Conservation (phyloP, 2,797 vertebrate genomes). For the Ceryle rudis region DNA sequence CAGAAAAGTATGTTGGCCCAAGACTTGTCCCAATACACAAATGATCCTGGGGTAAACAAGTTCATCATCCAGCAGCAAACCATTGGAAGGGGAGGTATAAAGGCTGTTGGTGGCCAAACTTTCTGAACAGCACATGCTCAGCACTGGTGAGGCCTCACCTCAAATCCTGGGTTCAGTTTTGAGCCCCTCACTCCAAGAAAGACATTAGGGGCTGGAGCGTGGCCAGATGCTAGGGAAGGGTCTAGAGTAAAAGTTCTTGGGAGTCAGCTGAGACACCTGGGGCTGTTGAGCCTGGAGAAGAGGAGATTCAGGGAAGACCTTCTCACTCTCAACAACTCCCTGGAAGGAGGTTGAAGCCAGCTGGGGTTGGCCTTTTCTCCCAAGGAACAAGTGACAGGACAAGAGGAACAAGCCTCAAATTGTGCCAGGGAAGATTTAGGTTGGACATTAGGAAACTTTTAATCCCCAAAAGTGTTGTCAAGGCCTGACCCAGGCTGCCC, state of each 20-base stretch:
- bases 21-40: neutral
- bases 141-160: neutral
- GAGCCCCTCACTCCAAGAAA: neutral
- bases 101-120: neutral
- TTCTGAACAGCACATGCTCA: neutral
- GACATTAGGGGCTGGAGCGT: neutral
- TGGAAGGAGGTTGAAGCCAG: neutral
- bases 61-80: neutral
- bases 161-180: neutral
- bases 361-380: neutral
- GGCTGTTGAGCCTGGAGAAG: neutral
- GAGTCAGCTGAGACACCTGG: neutral
- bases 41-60: neutral
- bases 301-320: neutral
- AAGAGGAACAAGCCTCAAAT: neutral
- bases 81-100: neutral
- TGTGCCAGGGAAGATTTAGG: neutral
- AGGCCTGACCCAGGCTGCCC: neutral
- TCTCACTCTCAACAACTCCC: neutral
- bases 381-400: neutral
- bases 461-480: neutral
- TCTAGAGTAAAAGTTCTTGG: neutral
- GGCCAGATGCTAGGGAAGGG: neutral
- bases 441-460: neutral
- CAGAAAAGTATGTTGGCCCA: neutral